Evolutionary conservation across 2,888 invertebrate species (phyloP), one percentile per base, ranked within the genome.

Genomic region (Conomelus anceps): DNA sequence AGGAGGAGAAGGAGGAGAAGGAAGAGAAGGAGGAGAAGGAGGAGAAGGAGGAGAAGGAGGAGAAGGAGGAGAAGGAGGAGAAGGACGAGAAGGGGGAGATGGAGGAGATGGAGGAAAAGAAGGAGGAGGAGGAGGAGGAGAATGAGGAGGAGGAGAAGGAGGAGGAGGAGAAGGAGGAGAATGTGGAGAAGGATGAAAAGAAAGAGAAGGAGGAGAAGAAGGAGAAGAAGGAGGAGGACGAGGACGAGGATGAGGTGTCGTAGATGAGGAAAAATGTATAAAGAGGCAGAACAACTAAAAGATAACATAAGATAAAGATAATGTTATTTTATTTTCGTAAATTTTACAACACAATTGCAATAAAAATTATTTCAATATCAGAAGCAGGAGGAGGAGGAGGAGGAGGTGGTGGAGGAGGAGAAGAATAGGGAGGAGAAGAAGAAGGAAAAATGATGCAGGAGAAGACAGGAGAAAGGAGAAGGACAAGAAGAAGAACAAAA

Each of bases 351-450:
- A n/a, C n/a, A n/a, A n/a, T n/a, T n/a, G n/a, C n/a, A n/a, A n/a
- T n/a, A n/a, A n/a, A n/a, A n/a, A n/a, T n/a, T n/a, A n/a, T n/a
- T n/a, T n/a, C n/a, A n/a, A n/a, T n/a, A 89, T 29, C 85, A 89
- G 85, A 29, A 63, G 87, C 23, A 22, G 89, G 41, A 88, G 85
- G 86, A 84, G 41, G 87, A 84, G 87, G 34, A 86, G 63, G 22
- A 34, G 34, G 11, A 34, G 3, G 13, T 9, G 34, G 1, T 1
- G 3, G 13, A 34, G 13, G 17, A 34, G 26, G 26, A 7, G 26
- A 26, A 26, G 26, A 26, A 26, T 4, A 26, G 26, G 26, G 26
- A 26, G 26, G 26, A 26, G 26, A 26, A 26, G 26, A 26, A 26
- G 26, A 26, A 26, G 26, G 11, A 26, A 7, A 26, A 26, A 26